Evolutionary conservation across 2,888 invertebrate genomes (phyloP).

Genomic region (Pandemis heparana): DNA sequence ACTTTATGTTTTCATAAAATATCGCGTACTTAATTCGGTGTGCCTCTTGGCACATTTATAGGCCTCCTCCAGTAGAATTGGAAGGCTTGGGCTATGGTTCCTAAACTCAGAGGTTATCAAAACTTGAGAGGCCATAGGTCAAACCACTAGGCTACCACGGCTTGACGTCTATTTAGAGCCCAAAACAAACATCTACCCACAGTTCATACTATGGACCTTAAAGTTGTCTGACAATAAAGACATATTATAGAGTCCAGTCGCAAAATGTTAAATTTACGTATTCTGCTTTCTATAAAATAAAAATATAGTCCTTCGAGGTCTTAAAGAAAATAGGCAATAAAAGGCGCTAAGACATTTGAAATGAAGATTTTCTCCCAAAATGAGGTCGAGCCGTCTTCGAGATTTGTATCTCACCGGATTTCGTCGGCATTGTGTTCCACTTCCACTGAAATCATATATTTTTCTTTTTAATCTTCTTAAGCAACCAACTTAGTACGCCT

Average conservation of each 20-base stretch:
- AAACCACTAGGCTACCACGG: too few species aligned
- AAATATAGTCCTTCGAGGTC: conserved; percentile 13
- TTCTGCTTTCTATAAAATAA: neutral
- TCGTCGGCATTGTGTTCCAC: conserved; percentile 8
- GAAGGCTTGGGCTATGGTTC: too few species aligned
- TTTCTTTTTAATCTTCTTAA: conserved; percentile 4
- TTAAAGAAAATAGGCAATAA: conserved; percentile 21
- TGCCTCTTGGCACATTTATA: too few species aligned
- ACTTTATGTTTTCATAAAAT: too few species aligned
- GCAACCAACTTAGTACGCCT: neutral
- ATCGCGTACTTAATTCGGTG: too few species aligned
- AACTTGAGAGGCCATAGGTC: too few species aligned
- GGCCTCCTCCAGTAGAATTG: too few species aligned
- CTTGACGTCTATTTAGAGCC: neutral
- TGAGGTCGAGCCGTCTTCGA: conserved; percentile 22
- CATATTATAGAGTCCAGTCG: neutral
- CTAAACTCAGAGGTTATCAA: too few species aligned
- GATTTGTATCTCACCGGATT: conserved; percentile 14
- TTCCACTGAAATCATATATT: conserved; percentile 8
- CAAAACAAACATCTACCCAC: neutral
- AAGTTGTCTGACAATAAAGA: too few species aligned
- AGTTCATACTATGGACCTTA: too few species aligned
- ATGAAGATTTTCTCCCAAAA: conserved; percentile 21
- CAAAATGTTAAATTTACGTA: neutral
- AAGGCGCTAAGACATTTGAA: conserved; percentile 17